A percentile compares a stretch with the other conserved stretches of the same genome.
Evolutionary conservation across 1,140 invertebrate species (phyloP).

Genomic region (Habropoda laboriosa): DNA sequence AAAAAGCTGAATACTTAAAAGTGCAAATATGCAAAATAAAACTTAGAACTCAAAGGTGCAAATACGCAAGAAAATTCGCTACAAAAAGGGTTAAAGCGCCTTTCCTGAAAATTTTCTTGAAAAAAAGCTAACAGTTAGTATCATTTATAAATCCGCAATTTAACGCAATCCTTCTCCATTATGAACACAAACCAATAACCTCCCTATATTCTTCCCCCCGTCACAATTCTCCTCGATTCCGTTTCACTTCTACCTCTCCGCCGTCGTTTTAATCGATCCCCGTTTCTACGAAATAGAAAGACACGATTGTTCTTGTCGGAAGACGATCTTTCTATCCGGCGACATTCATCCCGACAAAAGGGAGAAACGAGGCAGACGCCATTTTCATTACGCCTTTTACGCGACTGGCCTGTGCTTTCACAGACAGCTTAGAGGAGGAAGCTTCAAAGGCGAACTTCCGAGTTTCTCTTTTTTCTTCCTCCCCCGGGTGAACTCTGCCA

Average conservation of each 20-base stretch:
- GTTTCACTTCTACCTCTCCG: no score
- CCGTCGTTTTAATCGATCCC: conserved; percentile 1
- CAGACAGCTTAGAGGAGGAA: neutral
- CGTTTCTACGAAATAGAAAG: neutral
- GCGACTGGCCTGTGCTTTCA: conserved; percentile 4
- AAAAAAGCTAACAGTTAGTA: no score
- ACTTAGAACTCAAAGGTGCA: no score
- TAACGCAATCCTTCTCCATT: no score
- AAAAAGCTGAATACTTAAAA: no score
- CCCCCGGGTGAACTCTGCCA: conserved; percentile 38
- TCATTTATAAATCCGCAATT: no score
- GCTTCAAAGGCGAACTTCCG: conserved; percentile 41
- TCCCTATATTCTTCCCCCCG: neutral
- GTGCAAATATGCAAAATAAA: no score
- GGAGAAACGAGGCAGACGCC: conserved; percentile 36
- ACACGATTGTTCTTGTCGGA: conserved; percentile 12
- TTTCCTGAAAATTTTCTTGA: no score
- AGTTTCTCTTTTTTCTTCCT: neutral
- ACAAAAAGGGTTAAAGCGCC: no score
- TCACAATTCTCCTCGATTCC: neutral
- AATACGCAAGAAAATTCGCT: no score
- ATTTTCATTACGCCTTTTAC: conserved; percentile 37
- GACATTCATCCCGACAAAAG: conserved; percentile 14
- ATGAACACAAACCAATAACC: neutral
- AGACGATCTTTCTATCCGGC: neutral